Percentiles rank a stretch among this genome's conserved stretches.
phyloP scores from a whole-genome alignment of 1,140 invertebrate species.

The Sycobia sp. region DNA sequence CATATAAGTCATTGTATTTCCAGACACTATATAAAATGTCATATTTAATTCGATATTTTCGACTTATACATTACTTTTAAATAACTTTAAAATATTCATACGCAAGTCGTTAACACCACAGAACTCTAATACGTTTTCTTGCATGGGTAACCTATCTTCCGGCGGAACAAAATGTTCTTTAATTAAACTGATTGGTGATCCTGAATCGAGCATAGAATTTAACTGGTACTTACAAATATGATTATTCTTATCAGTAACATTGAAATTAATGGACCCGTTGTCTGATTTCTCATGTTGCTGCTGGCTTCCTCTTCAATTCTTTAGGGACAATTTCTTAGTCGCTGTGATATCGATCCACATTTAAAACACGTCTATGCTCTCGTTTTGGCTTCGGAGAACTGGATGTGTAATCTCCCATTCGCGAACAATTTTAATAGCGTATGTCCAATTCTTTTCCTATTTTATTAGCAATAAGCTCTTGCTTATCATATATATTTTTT shows the following conservation, averaged over 20 bases:
- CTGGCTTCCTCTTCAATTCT: neutral
- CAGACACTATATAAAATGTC: conserved; percentile 27
- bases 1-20: conserved; percentile 25
- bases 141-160: neutral
- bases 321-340: conserved; percentile 6
- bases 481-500: neutral
- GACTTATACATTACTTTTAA: conserved; percentile 53
- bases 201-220: conserved; percentile 32
- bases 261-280: too few species aligned
- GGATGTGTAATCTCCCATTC: neutral
- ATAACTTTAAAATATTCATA: conserved; percentile 41
- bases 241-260: neutral
- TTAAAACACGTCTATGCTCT: conserved; percentile 3
- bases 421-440: neutral
- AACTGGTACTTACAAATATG: neutral
- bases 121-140: neutral
- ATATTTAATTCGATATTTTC: conserved; percentile 6
- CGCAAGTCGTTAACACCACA: neutral
- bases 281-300: too few species aligned
- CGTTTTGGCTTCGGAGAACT: neutral
- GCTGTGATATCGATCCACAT: conserved; percentile 8
- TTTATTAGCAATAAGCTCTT: neutral
- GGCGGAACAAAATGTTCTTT: neutral
- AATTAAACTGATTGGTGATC: conserved; percentile 43
- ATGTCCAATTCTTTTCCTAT: too few species aligned